phyloP scores from a whole-genome alignment of 2,797 vertebrate genomes.

The Enoplosus armatus region DNA sequence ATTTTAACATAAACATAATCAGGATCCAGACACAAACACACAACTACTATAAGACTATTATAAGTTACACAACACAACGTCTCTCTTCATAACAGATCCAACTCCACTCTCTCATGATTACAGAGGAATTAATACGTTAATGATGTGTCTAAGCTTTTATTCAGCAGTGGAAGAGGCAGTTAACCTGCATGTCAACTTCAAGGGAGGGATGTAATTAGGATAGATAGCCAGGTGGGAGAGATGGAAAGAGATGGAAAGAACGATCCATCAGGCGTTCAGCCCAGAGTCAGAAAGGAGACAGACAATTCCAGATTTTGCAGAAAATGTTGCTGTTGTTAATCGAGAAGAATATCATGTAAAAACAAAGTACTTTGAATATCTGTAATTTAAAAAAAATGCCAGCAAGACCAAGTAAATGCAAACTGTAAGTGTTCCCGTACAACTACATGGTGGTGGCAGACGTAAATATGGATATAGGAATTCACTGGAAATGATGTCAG shows the following conservation, averaged over 20 bases:
- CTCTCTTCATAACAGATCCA: conserved; percentile 16
- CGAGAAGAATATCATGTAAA: neutral
- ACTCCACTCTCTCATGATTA: conserved; percentile 27
- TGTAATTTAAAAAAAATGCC: neutral
- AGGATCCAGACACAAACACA: neutral
- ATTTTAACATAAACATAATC: neutral
- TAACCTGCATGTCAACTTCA: conserved; percentile 67
- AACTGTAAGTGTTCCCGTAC: neutral
- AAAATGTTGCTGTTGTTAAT: neutral
- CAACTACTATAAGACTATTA: neutral
- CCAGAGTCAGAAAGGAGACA: conserved; percentile 22
- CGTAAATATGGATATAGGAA: neutral
- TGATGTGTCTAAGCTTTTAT: conserved; percentile 49
- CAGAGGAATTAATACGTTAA: conserved; percentile 57
- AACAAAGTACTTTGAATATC: neutral
- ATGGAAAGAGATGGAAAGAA: conserved; percentile 29
- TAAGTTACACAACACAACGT: neutral
- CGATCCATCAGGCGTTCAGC: conserved; percentile 24
- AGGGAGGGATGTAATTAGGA: conserved; percentile 60
- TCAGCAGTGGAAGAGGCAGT: conserved; percentile 41
- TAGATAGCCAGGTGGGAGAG: conserved; percentile 48
- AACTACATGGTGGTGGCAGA: neutral
- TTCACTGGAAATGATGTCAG: neutral
- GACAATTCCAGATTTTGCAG: neutral
- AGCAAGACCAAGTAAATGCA: neutral